Base-by-base conservation (phyloP, 2,888 invertebrate species). In the Anticlea derivata region DNA sequence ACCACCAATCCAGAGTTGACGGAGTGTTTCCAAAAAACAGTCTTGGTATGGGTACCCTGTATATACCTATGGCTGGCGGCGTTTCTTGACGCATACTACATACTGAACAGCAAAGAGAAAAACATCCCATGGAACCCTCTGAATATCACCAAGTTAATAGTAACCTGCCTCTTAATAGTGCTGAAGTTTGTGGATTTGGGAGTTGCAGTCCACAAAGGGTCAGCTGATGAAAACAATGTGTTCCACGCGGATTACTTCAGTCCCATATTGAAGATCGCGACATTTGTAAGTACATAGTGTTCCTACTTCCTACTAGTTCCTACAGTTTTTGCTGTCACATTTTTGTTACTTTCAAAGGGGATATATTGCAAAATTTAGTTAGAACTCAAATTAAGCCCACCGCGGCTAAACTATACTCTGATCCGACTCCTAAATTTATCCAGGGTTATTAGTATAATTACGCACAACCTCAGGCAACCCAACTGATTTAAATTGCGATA, bases 21-120 rank as follows among this genome's bases (percentile, higher is more conserved):
- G 57, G 92, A 92, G 75, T 99, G 99, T 83, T 98, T 99, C 83
- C 95, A 98, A 85, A 95, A 95, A 79, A 98, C 98, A 0, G 94
- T 96, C 0, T 84, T 99, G 20, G 92, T 97, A 39, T 99, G 98
- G 98, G 85, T 93, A 24, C 98, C 99, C 0, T 97, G 97, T 80
- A 91, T 92, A 40, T 96, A 96, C 79, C 88, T 98, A 8, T 97
- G 97, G 96, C 63, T 93, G 0, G 94, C 95, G 66, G 91, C 95
- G 3, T 86, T 94, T 26, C 86, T 97, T 60, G 97, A 97, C 70
- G 89, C 93, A 54, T 95, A 92, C 77, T 96, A 96, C 73, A 93
- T 96, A 62, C 77, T 94, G 60, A 92, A 93, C 69, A 96, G 96
- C 81, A 95, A 94, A 86, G 93, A 94, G 73, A 92, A 92, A 75